Evolutionary conservation across 2,113 vertebrate species (phyloP).

Genomic region (Brachyhypopomus gauderio): DNA sequence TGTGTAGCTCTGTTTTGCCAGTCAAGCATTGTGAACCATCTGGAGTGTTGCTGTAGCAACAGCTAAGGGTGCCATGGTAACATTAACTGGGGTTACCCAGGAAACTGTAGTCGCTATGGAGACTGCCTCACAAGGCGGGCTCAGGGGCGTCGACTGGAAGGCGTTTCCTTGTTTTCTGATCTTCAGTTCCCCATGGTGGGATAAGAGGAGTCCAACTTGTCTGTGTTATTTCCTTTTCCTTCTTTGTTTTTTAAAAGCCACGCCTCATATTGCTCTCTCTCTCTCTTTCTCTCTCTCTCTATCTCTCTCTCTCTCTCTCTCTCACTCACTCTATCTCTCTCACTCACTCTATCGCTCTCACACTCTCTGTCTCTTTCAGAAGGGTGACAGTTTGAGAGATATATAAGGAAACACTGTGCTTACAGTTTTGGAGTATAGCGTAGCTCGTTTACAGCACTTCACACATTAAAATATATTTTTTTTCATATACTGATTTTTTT

Average conservation of each 20-base stretch:
- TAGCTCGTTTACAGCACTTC: constrained; percentile 18
- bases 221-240: background rate
- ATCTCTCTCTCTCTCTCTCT: background rate
- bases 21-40: constrained; percentile 74
- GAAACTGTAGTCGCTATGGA: constrained; percentile 92
- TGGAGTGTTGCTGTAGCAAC: constrained; percentile 82
- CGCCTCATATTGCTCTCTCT: background rate
- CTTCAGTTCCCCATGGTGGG: constrained; percentile 57
- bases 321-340: background rate
- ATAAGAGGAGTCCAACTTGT: constrained; percentile 47
- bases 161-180: constrained; percentile 62
- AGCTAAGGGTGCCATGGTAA: constrained; percentile 84
- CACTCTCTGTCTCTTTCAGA: constrained; percentile 3
- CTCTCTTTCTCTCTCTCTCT: background rate
- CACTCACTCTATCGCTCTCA: too few relatives aligned
- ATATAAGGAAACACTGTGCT: constrained; percentile 2
- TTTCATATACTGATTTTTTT: constrained; percentile 1
- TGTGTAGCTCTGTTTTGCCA: constrained; percentile 55
- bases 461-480: constrained; percentile 15
- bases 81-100: constrained; percentile 90
- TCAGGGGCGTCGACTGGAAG: constrained; percentile 82
- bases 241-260: background rate
- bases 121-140: constrained; percentile 87
- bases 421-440: background rate
- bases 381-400: background rate